phyloP scores from a whole-genome alignment of 2,888 invertebrate species.

The Strigamia transsilvanica region DNA sequence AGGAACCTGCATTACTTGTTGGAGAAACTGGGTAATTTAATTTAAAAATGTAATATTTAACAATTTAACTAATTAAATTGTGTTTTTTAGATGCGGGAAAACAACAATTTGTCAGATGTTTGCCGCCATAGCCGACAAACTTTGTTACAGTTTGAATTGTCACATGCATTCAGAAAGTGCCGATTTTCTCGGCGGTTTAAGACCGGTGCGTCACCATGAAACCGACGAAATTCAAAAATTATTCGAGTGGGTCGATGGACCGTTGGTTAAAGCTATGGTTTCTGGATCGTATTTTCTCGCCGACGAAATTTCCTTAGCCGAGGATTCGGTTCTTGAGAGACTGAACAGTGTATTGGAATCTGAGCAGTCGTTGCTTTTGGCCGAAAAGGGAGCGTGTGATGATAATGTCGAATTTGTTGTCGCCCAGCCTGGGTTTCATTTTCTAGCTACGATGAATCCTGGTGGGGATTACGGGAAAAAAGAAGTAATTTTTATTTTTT shows the following conservation, averaged over 20 bases:
- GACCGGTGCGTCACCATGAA: slow-evolving; percentile 77
- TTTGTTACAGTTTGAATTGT: slow-evolving; percentile 86
- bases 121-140: slow-evolving; percentile 73
- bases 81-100: slow-evolving; percentile 80
- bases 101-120: slow-evolving; percentile 93
- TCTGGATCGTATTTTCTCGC: slow-evolving; percentile 80
- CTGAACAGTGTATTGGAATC: slow-evolving; percentile 95
- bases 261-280: slow-evolving; percentile 89
- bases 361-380: slow-evolving; percentile 86
- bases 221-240: slow-evolving; percentile 64
- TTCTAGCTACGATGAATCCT: slow-evolving; percentile 99
- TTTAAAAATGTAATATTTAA: slow-evolving; percentile 4
- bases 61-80: not conserved
- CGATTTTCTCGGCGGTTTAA: slow-evolving; percentile 93
- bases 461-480: slow-evolving; percentile 99
- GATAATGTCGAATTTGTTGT: slow-evolving; percentile 69
- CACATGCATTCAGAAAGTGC: slow-evolving; percentile 99
- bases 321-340: slow-evolving; percentile 96
- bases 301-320: slow-evolving; percentile 98
- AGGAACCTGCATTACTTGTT: slow-evolving; percentile 93
- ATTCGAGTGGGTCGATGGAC: slow-evolving; percentile 98
- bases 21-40: slow-evolving; percentile 82
- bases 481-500: slow-evolving; percentile 69
- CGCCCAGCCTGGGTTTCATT: slow-evolving; percentile 79
- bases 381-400: slow-evolving; percentile 79